Conservation (phyloP, 2,888 invertebrate genomes). For the Cinara cedri region DNA sequence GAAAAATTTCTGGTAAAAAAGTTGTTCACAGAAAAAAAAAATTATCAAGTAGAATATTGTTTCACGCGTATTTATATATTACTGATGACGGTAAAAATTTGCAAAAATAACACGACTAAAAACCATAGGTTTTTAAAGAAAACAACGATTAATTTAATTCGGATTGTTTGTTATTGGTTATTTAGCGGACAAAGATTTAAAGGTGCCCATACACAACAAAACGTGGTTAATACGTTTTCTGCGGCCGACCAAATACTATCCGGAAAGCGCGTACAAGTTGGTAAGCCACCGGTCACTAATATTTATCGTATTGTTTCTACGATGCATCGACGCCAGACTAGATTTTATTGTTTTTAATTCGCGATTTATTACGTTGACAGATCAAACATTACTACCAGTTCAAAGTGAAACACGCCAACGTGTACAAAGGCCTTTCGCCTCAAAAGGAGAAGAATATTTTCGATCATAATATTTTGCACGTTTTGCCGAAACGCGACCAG, state of each 20-base stretch:
- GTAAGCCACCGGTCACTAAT: slow-evolving; percentile 67
- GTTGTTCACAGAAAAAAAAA: no score
- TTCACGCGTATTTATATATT: no score
- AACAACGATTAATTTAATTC: no score
- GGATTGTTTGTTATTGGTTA: slow-evolving; percentile 5
- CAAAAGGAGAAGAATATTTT: slow-evolving; percentile 70
- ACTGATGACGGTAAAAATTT: no score
- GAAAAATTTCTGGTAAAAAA: no score
- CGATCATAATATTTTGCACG: slow-evolving; percentile 71
- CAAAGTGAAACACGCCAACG: slow-evolving; percentile 69
- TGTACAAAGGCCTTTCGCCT: slow-evolving; percentile 71
- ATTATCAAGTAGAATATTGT: no score
- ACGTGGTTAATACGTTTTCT: slow-evolving; percentile 79
- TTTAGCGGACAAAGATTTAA: slow-evolving; percentile 60
- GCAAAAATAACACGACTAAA: no score
- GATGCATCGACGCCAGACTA: no score
- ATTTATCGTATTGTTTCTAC: no score
- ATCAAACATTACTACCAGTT: slow-evolving; percentile 77
- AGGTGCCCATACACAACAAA: slow-evolving; percentile 73
- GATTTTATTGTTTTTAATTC: not conserved
- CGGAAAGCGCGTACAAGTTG: slow-evolving; percentile 78
- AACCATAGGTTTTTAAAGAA: no score
- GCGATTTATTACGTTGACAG: slow-evolving; percentile 64
- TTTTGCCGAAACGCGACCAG: slow-evolving; percentile 73
- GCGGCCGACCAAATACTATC: slow-evolving; percentile 85